A percentile compares a stretch with the other conserved stretches of the same genome.
These are phyloP conservation scores for Ectemnius cavifrons DNA, from an alignment of 2,888 invertebrate genomes.

Conservation along the genomic window DNA sequence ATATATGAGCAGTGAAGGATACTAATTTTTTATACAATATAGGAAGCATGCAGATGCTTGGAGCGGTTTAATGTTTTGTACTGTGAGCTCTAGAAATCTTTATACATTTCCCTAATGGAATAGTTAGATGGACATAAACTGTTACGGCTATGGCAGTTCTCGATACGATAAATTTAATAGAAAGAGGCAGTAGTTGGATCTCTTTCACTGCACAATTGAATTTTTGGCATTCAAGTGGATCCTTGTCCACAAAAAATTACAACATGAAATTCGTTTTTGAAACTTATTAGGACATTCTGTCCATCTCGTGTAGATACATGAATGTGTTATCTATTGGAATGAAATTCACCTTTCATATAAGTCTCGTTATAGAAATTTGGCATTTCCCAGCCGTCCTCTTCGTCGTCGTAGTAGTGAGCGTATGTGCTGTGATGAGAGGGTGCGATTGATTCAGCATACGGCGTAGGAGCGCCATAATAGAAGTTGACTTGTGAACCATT, in stretches of 20 bases:
- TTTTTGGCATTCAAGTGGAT: too few species aligned
- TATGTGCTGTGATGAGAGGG: slow-evolving; percentile 97
- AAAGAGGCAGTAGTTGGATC: too few species aligned
- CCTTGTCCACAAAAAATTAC: too few species aligned
- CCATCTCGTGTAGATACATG: slow-evolving; percentile 15
- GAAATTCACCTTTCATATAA: slow-evolving; percentile 91
- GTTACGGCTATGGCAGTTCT: too few species aligned
- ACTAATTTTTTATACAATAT: too few species aligned
- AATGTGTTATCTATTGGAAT: slow-evolving; percentile 12
- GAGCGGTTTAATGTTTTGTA: too few species aligned
- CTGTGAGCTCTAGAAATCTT: too few species aligned
- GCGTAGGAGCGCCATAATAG: slow-evolving; percentile 96
- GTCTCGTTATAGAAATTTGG: slow-evolving; percentile 98
- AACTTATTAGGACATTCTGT: neutral
- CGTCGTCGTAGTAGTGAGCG: slow-evolving; percentile 96
- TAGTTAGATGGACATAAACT: too few species aligned
- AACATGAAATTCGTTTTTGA: slow-evolving; percentile 1
- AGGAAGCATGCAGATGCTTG: too few species aligned
- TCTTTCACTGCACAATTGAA: too few species aligned
- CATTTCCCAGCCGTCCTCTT: slow-evolving; percentile 98
- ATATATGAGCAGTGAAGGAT: neutral
- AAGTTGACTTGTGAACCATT: slow-evolving; percentile 97
- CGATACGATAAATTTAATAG: too few species aligned
- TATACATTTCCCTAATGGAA: too few species aligned
- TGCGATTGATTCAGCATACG: slow-evolving; percentile 96